Evolutionary conservation across 2,888 invertebrate genomes (phyloP).

Genomic region (Drosophila dives): DNA sequence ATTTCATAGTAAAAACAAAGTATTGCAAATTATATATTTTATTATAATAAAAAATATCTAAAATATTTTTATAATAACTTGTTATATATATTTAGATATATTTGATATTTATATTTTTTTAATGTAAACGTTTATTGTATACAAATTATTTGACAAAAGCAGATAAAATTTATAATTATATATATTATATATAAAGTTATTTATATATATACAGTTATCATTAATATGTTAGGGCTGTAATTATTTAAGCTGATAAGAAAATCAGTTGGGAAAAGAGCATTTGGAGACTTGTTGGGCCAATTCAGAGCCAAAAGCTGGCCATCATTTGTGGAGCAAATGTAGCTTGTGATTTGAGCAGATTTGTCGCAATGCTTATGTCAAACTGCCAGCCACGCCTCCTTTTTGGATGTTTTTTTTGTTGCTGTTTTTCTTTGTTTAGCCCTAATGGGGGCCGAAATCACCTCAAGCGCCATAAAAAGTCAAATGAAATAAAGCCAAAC

Average conservation of each 20-base stretch:
- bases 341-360: constrained; percentile 77
- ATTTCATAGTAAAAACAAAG: not conserved
- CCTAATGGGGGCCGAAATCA: constrained; percentile 66
- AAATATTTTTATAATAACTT: not conserved
- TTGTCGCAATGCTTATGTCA: constrained; percentile 51
- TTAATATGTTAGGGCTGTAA: not conserved
- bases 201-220: not conserved
- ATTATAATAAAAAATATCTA: not conserved
- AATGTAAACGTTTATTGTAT: not conserved
- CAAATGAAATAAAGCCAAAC: constrained; percentile 70
- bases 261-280: not conserved
- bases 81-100: not conserved
- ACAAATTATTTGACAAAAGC: not conserved
- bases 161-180: not conserved
- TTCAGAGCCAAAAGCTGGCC: constrained; percentile 56
- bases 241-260: not conserved
- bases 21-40: not conserved
- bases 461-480: constrained; percentile 78
- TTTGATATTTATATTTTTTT: too few relatives aligned
- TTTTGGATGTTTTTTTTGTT: not conserved
- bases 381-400: constrained; percentile 37
- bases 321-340: constrained; percentile 76
- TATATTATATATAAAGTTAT: too few relatives aligned
- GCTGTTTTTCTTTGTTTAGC: constrained; percentile 1
- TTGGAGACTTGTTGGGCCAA: constrained; percentile 24